Base-by-base conservation (phyloP, 2,888 invertebrate species). In the Odontomyia ornata region DNA sequence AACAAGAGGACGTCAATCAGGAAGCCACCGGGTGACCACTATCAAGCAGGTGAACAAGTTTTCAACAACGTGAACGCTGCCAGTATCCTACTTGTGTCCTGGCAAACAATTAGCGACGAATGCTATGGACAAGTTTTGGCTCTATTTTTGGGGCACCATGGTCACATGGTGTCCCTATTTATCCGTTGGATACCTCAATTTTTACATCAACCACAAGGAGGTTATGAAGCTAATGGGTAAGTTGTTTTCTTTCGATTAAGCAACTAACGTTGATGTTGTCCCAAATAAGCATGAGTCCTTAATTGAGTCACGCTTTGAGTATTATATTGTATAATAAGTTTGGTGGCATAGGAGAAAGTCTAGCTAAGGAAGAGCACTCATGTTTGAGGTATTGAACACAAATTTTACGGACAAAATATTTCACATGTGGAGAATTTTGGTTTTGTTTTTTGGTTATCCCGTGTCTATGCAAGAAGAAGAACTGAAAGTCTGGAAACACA, bases 201-300 rank as follows among this genome's bases (percentile, higher is more conserved):
- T 94, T 84, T 93, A 93, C 88, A 93, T 93, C 88, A 93, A 92
- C 86, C 91, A 92, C 86, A 90, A 91, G 80, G 93, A 93, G 89
- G 93, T 93, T 84, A 91, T 91, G 90, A 93, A 93, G 88, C 88
- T 93, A 83, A 88, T 93, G 87, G 93, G 93, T 93, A 88, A 91
- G 92, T 87, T 82, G 56, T 65, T 75, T 75, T 75, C 60, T 75
- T 73, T 73, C 73, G 73, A 73, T 73, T 60, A 69, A 25, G 46
- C 69, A 3, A 18, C 46, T 21, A 47, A 69, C 57, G 36, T 60
- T 18, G 43, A 36, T 23, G 60, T 21, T 25, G 73, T 57, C 23
- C 36, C 30, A 18, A 60, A 18, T 60, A 73, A 73, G 60, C 43
- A 60, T n/a, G 23, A 13, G 21, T 36, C 65, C 36, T 9, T 65